These are phyloP conservation scores for Drosophila malerkotliana DNA, from an alignment of 1,140 invertebrate genomes.

Conservation along the genomic window DNA sequence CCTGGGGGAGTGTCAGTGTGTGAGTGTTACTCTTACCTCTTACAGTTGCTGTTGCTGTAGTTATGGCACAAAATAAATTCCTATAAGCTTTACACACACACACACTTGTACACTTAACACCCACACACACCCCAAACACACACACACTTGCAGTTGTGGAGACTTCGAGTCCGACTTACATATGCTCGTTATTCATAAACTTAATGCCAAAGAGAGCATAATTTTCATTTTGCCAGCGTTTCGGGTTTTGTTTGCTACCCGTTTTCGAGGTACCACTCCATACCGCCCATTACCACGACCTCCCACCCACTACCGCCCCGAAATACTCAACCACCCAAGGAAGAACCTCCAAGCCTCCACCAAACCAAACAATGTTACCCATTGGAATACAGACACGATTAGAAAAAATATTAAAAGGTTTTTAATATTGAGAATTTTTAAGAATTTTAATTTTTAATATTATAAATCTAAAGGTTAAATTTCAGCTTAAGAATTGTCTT, in stretches of 20 bases:
- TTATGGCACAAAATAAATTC: conserved; percentile 75
- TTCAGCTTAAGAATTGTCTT: no score
- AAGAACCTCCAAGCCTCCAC: no score
- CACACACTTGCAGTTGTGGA: conserved; percentile 6
- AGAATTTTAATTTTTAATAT: no score
- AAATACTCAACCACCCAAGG: not conserved
- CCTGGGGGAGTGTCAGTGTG: conserved; percentile 1
- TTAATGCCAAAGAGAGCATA: conserved; percentile 81
- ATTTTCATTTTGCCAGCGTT: conserved; percentile 73
- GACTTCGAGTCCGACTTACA: conserved; percentile 49
- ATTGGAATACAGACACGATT: no score
- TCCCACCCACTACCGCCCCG: conserved; percentile 23
- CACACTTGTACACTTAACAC: conserved; percentile 16
- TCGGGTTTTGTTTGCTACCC: conserved; percentile 57
- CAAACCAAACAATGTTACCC: no score
- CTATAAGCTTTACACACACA: conserved; percentile 64
- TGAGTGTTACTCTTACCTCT: conserved; percentile 1
- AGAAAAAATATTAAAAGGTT: no score
- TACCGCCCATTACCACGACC: not conserved
- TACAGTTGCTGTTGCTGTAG: conserved; percentile 34
- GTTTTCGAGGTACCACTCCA: conserved; percentile 23
- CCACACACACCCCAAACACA: conserved; percentile 29
- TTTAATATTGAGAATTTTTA: no score
- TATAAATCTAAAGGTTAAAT: no score
- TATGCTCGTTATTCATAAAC: conserved; percentile 79